A percentile compares a stretch with the other conserved stretches of the same genome.
Conservation (phyloP, 2,888 invertebrate genomes). For the Mystacides longicornis region DNA sequence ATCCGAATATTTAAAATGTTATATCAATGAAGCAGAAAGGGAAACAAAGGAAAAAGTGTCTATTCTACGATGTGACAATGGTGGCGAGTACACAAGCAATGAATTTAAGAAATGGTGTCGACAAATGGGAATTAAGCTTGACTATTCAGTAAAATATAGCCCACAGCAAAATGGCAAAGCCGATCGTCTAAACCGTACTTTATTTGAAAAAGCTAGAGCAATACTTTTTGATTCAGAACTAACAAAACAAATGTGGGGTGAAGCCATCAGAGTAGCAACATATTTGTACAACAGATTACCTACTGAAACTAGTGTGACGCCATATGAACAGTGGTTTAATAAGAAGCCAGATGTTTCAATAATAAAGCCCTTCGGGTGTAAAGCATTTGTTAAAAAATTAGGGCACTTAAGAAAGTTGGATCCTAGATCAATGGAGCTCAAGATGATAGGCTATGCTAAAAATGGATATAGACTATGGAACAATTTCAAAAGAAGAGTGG, state of each 20-base stretch:
- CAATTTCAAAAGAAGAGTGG: not conserved
- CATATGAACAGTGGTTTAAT: not conserved
- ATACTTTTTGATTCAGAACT: not conserved
- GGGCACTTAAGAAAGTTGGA: not conserved
- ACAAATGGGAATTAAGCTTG: not conserved
- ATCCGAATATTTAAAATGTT: not conserved
- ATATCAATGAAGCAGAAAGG: not conserved
- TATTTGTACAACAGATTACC: not conserved
- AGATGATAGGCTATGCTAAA: slow-evolving; percentile 1
- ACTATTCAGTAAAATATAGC: not conserved
- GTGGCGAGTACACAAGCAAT: not conserved
- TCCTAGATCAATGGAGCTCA: not conserved
- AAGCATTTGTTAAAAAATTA: not conserved
- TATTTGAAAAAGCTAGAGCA: not conserved
- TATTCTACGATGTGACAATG: not conserved
- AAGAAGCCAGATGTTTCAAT: not conserved
- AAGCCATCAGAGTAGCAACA: not conserved
- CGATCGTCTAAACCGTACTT: not conserved
- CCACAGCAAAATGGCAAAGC: not conserved
- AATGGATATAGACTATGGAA: slow-evolving; percentile 1
- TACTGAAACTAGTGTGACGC: not conserved
- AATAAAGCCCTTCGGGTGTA: not conserved
- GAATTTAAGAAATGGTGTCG: not conserved
- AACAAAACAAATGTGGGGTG: not conserved
- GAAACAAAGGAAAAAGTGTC: not conserved